These are phyloP conservation scores for Potamarius usumacintae DNA, from an alignment of 2,113 vertebrate genomes.

Conservation along the genomic window DNA sequence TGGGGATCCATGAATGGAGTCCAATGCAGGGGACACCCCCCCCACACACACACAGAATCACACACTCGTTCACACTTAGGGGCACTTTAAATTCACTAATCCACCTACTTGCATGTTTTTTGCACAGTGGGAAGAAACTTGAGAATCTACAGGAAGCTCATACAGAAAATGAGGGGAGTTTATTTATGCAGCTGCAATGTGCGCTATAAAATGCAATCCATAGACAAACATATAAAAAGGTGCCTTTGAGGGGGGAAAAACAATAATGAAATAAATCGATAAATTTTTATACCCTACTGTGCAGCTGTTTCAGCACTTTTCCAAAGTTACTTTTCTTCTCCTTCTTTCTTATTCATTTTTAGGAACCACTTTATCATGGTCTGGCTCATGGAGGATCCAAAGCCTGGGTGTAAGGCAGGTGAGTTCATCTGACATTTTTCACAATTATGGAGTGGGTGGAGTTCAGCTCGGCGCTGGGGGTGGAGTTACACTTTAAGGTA, in stretches of 20 bases:
- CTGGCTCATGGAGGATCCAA: neutral
- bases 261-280: constrained; percentile 17
- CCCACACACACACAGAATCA: neutral
- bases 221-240: neutral
- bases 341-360: neutral
- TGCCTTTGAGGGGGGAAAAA: neutral
- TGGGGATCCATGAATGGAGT: neutral
- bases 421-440: too few species aligned
- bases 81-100: neutral
- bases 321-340: neutral
- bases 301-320: neutral
- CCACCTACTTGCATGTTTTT: neutral
- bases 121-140: neutral
- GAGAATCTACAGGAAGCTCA: neutral
- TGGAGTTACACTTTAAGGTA: too few species aligned
- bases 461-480: too few species aligned
- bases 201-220: neutral
- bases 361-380: neutral
- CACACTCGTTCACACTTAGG: neutral
- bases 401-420: neutral
- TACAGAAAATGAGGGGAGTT: neutral
- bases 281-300: neutral
- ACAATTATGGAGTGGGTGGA: too few species aligned
- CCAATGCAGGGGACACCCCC: neutral
- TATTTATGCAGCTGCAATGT: neutral